Percentiles rank a stretch among this genome's conserved stretches.
Evolutionary conservation across 2,797 vertebrate species (phyloP).

Genomic region (Brachyalestes nurse): DNA sequence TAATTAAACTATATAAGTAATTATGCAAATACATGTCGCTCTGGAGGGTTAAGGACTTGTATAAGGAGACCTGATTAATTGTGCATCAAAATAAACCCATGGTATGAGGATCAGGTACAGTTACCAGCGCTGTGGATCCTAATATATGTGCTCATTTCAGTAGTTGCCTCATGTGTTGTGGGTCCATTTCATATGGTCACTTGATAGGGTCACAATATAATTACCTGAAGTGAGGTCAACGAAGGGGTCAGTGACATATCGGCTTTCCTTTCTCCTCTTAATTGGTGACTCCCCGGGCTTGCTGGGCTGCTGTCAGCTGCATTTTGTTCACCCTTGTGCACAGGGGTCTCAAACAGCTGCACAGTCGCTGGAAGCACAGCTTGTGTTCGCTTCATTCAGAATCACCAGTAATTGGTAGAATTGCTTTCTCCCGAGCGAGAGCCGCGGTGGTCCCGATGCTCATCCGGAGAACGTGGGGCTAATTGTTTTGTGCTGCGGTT

Average conservation of each 20-base stretch:
- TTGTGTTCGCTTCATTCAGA: neutral
- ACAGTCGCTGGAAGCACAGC: neutral
- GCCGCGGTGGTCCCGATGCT: neutral
- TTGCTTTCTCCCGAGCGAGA: neutral
- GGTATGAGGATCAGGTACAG: neutral
- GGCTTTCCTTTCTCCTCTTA: neutral
- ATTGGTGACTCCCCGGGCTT: constrained; percentile 16
- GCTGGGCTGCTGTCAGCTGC: constrained; percentile 5
- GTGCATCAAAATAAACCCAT: neutral
- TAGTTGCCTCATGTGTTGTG: neutral
- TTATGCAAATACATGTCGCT: neutral
- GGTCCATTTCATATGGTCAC: neutral
- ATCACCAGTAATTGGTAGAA: neutral
- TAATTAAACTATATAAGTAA: too few relatives aligned
- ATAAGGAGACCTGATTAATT: too few relatives aligned
- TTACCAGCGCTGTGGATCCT: neutral
- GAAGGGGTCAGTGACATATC: constrained; percentile 11
- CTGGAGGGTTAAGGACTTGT: too few relatives aligned
- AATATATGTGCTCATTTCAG: neutral
- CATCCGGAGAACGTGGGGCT: neutral
- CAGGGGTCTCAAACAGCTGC: neutral
- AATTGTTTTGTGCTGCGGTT: neutral
- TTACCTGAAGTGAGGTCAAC: constrained; percentile 9
- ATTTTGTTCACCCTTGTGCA: constrained; percentile 6
- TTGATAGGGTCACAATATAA: neutral